phyloP scores from a whole-genome alignment of 2,797 vertebrate species.

The Paguma larvata region DNA sequence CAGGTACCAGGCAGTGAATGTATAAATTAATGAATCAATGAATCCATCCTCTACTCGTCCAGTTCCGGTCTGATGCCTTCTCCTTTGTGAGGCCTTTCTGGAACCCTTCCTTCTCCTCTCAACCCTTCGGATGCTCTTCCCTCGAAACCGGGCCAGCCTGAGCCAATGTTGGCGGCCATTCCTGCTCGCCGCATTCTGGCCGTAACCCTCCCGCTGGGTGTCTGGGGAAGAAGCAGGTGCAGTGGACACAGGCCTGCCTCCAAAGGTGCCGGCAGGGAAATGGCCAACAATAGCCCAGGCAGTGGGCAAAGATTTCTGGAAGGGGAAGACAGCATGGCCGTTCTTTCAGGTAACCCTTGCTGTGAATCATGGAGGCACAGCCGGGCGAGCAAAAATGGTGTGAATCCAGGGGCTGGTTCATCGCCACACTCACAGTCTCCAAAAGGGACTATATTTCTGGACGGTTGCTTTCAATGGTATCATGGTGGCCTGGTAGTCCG shows the following conservation, averaged over 20 bases:
- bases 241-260: neutral
- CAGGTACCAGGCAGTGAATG: neutral
- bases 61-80: neutral
- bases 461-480: neutral
- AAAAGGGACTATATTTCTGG: neutral
- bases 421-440: neutral
- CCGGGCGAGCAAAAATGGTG: neutral
- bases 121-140: neutral
- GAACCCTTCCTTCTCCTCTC: no score
- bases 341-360: accelerated
- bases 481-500: neutral
- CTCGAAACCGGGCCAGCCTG: neutral
- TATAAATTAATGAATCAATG: neutral
- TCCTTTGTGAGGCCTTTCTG: neutral
- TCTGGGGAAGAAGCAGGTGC: neutral
- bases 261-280: neutral
- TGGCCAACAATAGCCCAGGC: neutral
- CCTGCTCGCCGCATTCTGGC: neutral
- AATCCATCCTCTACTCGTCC: neutral
- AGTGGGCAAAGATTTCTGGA: neutral
- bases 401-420: accelerated
- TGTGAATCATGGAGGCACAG: neutral
- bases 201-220: neutral
- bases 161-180: neutral
- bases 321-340: neutral